A percentile compares a stretch with the other conserved stretches of the same genome.
These are phyloP conservation scores for Myrmophylax atrothorax DNA, from an alignment of 2,113 vertebrate species.

Conservation along the genomic window DNA sequence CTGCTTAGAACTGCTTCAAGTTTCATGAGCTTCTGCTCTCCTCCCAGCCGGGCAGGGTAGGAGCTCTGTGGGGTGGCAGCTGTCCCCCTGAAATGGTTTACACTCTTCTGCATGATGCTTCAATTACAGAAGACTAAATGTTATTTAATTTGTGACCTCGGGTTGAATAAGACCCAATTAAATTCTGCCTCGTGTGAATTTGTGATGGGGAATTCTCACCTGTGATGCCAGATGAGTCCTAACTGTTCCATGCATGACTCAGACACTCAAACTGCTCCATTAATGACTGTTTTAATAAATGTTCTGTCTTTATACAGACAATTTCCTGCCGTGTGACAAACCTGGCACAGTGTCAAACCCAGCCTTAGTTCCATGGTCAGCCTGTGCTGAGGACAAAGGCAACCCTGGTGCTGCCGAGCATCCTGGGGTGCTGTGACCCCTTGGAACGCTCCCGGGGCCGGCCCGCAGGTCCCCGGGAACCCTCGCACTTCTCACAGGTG, in stretches of 20 bases:
- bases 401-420: neutral
- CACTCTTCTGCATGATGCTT: neutral
- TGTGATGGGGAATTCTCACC: neutral
- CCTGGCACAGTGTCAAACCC: neutral
- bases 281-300: neutral
- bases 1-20: neutral
- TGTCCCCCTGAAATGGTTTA: neutral
- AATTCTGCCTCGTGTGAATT: conserved; percentile 17
- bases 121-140: neutral
- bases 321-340: neutral
- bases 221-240: neutral
- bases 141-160: neutral
- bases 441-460: rapidly evolving
- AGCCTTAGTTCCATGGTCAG: neutral
- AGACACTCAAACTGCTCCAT: neutral
- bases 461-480: rapidly evolving
- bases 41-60: neutral
- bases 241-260: neutral
- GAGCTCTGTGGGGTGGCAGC: neutral
- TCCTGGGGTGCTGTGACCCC: neutral
- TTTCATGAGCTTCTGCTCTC: neutral
- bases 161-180: neutral
- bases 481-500: rapidly evolving
- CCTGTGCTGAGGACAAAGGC: neutral
- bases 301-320: neutral